phyloP scores from a whole-genome alignment of 2,888 invertebrate genomes.

The Prenolepis imparis region DNA sequence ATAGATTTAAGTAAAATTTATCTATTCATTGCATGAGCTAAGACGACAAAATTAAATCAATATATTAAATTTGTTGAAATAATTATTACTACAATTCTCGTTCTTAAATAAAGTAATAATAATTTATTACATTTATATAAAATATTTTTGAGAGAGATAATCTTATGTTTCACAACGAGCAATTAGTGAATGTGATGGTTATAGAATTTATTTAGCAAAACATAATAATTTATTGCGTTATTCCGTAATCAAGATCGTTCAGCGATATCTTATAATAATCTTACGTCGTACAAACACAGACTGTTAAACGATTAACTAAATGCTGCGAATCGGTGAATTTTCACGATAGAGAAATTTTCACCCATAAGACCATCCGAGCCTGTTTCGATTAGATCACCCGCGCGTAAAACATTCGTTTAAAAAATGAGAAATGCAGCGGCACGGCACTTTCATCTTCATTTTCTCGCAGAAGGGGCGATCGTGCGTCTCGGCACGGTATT shows the following conservation, averaged over 20 bases:
- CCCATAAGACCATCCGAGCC: neutral
- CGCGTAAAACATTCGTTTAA: slow-evolving; percentile 30
- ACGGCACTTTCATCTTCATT: slow-evolving; percentile 19
- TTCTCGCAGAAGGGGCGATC: slow-evolving; percentile 33
- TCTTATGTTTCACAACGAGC: neutral
- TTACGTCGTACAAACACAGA: neutral
- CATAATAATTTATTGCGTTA: neutral
- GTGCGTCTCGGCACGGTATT: slow-evolving; percentile 53
- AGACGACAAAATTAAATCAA: neutral
- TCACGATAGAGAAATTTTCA: neutral
- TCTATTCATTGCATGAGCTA: neutral
- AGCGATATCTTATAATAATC: neutral
- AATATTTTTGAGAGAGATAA: neutral
- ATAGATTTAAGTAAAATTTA: too few species aligned
- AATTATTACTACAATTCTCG: neutral
- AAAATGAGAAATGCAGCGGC: slow-evolving; percentile 18
- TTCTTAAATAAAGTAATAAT: neutral
- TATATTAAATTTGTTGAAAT: neutral
- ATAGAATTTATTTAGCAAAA: neutral
- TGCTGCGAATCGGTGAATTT: slow-evolving; percentile 1
- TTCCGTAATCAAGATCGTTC: neutral
- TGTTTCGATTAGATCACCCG: slow-evolving; percentile 19
- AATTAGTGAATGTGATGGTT: neutral
- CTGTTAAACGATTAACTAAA: slow-evolving; percentile 14
- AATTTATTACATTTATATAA: neutral